A percentile compares a stretch with the other conserved stretches of the same genome.
Evolutionary conservation across 2,113 vertebrate genomes (phyloP).

Genomic region (Rhizomys pruinosus): DNA sequence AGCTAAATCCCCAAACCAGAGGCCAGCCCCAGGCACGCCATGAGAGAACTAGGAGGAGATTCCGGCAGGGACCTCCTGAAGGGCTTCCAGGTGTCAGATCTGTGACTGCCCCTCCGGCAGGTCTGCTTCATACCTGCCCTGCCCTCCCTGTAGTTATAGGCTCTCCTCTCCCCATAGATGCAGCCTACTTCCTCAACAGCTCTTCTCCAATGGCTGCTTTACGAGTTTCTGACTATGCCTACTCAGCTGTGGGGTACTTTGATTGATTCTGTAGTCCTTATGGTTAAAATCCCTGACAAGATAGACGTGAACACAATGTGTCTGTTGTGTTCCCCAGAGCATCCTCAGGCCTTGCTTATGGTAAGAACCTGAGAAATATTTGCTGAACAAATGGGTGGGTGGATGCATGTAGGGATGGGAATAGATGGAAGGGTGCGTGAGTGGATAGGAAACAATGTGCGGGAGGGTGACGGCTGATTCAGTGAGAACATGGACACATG

Average conservation of each 20-base stretch:
- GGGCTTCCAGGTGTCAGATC: not conserved
- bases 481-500: no score
- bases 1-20: not conserved
- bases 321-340: not conserved
- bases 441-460: no score
- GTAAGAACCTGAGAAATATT: not conserved
- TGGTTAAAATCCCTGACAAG: not conserved
- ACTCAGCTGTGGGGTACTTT: not conserved
- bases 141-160: not conserved
- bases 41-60: not conserved
- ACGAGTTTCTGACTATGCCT: not conserved
- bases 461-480: not conserved
- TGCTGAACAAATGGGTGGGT: not conserved
- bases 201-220: not conserved
- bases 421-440: accelerated
- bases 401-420: no score
- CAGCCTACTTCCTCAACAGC: not conserved
- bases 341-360: not conserved
- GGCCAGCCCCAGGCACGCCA: accelerated
- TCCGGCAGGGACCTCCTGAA: not conserved
- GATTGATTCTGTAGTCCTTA: not conserved
- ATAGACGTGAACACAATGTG: no score
- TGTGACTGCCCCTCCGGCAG: not conserved
- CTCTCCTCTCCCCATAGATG: not conserved
- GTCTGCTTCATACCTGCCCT: not conserved